These are phyloP conservation scores for Trachymyrmex cornetzi DNA, from an alignment of 1,140 invertebrate species.

Conservation along the genomic window DNA sequence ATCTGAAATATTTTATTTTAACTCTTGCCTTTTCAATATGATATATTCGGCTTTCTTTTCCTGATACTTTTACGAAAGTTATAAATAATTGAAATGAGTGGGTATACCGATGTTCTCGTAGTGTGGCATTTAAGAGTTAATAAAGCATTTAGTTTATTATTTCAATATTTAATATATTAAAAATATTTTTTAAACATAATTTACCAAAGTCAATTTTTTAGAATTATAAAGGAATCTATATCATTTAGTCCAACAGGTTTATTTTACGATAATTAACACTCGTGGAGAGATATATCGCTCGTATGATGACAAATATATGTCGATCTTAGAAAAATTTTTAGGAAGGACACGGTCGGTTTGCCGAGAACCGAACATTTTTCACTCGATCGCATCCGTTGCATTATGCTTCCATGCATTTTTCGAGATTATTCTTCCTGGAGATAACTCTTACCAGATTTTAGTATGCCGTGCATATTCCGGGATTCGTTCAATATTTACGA, in stretches of 20 bases:
- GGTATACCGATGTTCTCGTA: no score
- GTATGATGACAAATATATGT: background rate
- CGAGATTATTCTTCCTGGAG: conserved; percentile 46
- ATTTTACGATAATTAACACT: background rate
- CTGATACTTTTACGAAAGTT: no score
- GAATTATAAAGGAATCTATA: background rate
- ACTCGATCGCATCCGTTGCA: background rate
- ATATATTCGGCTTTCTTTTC: no score
- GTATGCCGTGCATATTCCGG: background rate
- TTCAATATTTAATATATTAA: background rate
- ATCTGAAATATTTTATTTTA: background rate
- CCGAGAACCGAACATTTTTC: conserved; percentile 19
- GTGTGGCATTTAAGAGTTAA: no score
- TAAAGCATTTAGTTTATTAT: background rate
- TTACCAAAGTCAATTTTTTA: background rate
- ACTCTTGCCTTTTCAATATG: background rate
- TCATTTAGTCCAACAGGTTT: background rate
- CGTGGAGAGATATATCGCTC: background rate
- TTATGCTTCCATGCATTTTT: conserved; percentile 5
- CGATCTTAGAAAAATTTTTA: background rate
- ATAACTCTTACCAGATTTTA: conserved; percentile 44
- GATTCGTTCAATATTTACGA: conserved; percentile 64
- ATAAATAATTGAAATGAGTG: no score
- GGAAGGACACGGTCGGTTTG: background rate
- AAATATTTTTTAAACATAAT: background rate